A percentile compares a stretch with the other conserved stretches of the same genome.
Evolutionary conservation across 2,797 vertebrate genomes (phyloP).

Genomic region (Triplophysa bombifrons): DNA sequence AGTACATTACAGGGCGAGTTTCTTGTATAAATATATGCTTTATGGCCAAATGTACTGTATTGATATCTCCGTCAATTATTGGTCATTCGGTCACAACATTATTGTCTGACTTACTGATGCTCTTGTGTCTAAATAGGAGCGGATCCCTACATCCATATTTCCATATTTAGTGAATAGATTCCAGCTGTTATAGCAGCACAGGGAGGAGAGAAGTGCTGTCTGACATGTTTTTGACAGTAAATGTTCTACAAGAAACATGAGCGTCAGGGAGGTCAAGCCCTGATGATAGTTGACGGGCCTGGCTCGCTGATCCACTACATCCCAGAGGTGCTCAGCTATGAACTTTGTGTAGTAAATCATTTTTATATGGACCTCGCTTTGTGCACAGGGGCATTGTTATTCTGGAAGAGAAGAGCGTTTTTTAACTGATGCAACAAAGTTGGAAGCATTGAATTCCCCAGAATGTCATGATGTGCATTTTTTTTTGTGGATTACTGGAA

Average conservation of each 20-base stretch:
- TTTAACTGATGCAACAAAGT: too few species aligned
- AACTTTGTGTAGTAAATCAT: not conserved
- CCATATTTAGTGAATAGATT: too few species aligned
- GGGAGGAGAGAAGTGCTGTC: too few species aligned
- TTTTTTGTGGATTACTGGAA: not conserved
- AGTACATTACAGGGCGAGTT: not conserved
- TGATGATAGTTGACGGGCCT: too few species aligned
- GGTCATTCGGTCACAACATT: too few species aligned
- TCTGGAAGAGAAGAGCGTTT: not conserved
- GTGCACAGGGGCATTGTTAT: not conserved
- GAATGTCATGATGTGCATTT: not conserved
- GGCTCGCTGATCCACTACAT: not conserved
- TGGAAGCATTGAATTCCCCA: not conserved
- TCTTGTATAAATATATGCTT: too few species aligned
- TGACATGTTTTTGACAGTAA: not conserved
- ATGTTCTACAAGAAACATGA: not conserved
- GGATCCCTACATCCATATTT: too few species aligned
- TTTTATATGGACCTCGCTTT: not conserved
- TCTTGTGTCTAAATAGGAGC: too few species aligned
- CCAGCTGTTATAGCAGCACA: not conserved
- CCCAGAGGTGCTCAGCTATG: not conserved
- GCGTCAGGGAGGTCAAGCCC: not conserved
- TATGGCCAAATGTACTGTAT: too few species aligned
- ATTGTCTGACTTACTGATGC: too few species aligned
- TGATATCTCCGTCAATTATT: too few species aligned